Percentiles rank a stretch among this genome's conserved stretches.
Evolutionary conservation across 1,140 invertebrate species (phyloP).

Genomic region (Xylocopa sonorina): DNA sequence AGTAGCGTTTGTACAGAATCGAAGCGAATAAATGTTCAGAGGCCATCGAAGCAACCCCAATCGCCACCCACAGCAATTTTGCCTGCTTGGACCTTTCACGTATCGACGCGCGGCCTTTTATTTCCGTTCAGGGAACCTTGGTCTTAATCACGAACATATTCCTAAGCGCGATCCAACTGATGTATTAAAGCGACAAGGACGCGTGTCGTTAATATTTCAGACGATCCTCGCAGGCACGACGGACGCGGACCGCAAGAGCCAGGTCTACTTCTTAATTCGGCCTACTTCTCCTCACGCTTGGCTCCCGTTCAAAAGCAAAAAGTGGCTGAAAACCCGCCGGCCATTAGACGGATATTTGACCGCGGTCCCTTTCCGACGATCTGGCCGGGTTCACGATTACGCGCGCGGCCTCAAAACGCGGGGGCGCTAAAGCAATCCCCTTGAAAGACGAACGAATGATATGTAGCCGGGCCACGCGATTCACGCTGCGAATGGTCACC

Average conservation of each 20-base stretch:
- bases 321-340: conserved; percentile 58
- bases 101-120: neutral
- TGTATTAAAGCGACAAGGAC: conserved; percentile 56
- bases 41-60: neutral
- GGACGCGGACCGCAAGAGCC: conserved; percentile 25
- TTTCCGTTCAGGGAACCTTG: neutral
- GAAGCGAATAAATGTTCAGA: too few relatives aligned
- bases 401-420: conserved; percentile 28
- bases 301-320: conserved; percentile 62
- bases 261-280: conserved; percentile 26
- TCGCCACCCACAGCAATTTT: neutral
- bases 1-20: too few relatives aligned
- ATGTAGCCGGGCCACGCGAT: conserved; percentile 49
- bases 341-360: conserved; percentile 62
- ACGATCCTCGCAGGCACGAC: conserved; percentile 17
- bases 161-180: conserved; percentile 23
- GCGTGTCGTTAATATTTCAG: conserved; percentile 59
- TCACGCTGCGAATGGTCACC: conserved; percentile 45
- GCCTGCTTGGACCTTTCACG: too few relatives aligned
- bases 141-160: conserved; percentile 51
- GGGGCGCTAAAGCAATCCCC: conserved; percentile 50
- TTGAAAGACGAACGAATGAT: conserved; percentile 48
- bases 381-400: conserved; percentile 43
- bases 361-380: conserved; percentile 15
- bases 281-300: conserved; percentile 46